A percentile compares a stretch with the other conserved stretches of the same genome.
Conservation (phyloP, 2,888 invertebrate genomes). For the Dryobotodes eremita region DNA sequence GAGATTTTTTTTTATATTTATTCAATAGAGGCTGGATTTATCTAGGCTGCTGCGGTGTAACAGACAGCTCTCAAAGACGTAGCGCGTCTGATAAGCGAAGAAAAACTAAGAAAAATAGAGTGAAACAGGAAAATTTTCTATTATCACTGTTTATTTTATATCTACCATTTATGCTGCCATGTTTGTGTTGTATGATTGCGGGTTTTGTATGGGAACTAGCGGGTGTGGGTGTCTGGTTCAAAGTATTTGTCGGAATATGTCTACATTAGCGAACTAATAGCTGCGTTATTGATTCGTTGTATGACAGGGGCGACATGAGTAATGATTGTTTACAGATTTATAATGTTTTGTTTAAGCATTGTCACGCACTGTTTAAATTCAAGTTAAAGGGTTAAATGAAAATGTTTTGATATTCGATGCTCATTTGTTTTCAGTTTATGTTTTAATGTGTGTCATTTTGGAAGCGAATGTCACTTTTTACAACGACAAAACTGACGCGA, state of each 20-base stretch:
- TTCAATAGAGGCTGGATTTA: not conserved
- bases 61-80: constrained; percentile 43
- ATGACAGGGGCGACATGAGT: constrained; percentile 43
- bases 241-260: constrained; percentile 57
- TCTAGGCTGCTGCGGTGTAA: constrained; percentile 45
- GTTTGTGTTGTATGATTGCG: constrained; percentile 49
- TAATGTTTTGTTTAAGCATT: constrained; percentile 26
- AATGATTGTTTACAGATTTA: constrained; percentile 53
- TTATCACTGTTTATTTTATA: constrained; percentile 64
- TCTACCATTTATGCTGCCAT: constrained; percentile 50
- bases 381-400: not conserved
- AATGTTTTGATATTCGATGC: constrained; percentile 15
- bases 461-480: not conserved
- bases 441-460: not conserved
- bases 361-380: constrained; percentile 8
- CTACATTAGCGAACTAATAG: constrained; percentile 48
- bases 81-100: constrained; percentile 59
- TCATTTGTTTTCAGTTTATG: constrained; percentile 3
- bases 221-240: constrained; percentile 47
- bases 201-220: constrained; percentile 55
- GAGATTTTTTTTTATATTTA: constrained; percentile 9
- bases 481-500: not conserved
- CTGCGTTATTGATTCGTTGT: constrained; percentile 49
- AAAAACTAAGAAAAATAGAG: constrained; percentile 66
- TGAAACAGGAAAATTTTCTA: constrained; percentile 61